These are phyloP conservation scores for Epinotia bilunana DNA, from an alignment of 2,888 invertebrate species.

Conservation along the genomic window DNA sequence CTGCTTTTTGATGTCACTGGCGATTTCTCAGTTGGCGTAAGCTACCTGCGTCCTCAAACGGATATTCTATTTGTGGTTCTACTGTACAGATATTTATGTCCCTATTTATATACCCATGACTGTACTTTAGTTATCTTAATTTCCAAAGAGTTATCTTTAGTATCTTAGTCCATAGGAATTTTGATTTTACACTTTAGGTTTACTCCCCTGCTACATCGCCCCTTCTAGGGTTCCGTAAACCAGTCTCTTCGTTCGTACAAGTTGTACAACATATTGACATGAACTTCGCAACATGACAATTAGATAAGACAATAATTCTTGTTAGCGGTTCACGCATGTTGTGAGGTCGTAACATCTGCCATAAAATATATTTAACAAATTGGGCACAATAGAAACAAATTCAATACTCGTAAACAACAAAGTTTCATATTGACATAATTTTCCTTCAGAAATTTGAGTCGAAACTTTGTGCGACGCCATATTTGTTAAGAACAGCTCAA, in stretches of 20 bases:
- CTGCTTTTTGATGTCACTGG: too few species aligned
- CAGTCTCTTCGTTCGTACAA: not conserved
- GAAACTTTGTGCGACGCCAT: not conserved
- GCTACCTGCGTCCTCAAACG: too few species aligned
- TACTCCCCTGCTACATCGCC: too few species aligned
- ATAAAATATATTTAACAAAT: not conserved
- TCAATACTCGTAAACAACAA: constrained; percentile 16
- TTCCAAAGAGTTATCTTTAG: too few species aligned
- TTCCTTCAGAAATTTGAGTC: not conserved
- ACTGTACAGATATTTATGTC: too few species aligned
- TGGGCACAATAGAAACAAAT: constrained; percentile 9
- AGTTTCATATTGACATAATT: constrained; percentile 23
- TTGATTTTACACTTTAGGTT: too few species aligned
- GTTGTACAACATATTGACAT: constrained; percentile 7
- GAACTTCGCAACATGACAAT: constrained; percentile 12
- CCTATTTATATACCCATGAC: too few species aligned
- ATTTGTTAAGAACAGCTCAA: not conserved
- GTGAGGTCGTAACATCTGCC: not conserved
- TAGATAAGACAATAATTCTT: not conserved
- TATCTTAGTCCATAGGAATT: too few species aligned
- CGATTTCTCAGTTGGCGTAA: too few species aligned
- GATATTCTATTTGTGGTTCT: too few species aligned
- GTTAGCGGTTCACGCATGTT: not conserved
- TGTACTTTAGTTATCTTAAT: too few species aligned
- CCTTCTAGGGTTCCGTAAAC: not conserved